A percentile compares a stretch with the other conserved stretches of the same genome.
Evolutionary conservation across 1,140 invertebrate species (phyloP).

Genomic region (Lepidotrigona ventralis): DNA sequence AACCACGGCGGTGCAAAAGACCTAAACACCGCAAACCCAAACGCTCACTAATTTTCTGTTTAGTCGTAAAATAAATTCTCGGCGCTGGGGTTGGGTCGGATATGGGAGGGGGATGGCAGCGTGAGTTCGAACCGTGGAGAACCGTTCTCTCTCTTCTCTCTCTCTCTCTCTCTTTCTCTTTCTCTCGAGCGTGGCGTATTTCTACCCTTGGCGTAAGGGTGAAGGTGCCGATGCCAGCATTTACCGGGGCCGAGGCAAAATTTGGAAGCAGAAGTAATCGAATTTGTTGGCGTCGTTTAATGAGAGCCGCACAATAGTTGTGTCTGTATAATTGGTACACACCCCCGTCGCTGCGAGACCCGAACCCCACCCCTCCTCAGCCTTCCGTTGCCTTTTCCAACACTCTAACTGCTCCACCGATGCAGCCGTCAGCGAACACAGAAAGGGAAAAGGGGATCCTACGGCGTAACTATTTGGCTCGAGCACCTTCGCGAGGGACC

Average conservation of each 20-base stretch:
- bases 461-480: conserved; percentile 71
- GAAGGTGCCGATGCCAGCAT: conserved; percentile 66
- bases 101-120: background rate
- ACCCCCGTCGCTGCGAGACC: conserved; percentile 57
- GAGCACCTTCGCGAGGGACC: conserved; percentile 57
- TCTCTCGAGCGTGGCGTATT: conserved; percentile 47
- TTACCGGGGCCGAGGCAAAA: conserved; percentile 71
- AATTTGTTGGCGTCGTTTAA: conserved; percentile 80
- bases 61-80: conserved; percentile 79
- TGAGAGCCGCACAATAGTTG: conserved; percentile 79
- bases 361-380: conserved; percentile 18
- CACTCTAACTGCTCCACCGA: conserved; percentile 44
- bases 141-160: conserved; percentile 65
- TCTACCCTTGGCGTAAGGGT: conserved; percentile 66
- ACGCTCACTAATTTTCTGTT: conserved; percentile 79
- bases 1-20: conserved; percentile 55
- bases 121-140: conserved; percentile 71
- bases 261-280: conserved; percentile 79
- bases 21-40: conserved; percentile 76
- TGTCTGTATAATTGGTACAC: conserved; percentile 79
- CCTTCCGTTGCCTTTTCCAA: conserved; percentile 44
- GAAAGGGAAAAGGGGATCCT: conserved; percentile 45
- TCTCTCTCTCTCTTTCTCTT: no score
- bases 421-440: conserved; percentile 42
- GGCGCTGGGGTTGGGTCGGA: conserved; percentile 19